Percentiles rank a stretch among this genome's conserved stretches.
phyloP scores from a whole-genome alignment of 2,888 invertebrate species.

The Machimus rusticus region DNA sequence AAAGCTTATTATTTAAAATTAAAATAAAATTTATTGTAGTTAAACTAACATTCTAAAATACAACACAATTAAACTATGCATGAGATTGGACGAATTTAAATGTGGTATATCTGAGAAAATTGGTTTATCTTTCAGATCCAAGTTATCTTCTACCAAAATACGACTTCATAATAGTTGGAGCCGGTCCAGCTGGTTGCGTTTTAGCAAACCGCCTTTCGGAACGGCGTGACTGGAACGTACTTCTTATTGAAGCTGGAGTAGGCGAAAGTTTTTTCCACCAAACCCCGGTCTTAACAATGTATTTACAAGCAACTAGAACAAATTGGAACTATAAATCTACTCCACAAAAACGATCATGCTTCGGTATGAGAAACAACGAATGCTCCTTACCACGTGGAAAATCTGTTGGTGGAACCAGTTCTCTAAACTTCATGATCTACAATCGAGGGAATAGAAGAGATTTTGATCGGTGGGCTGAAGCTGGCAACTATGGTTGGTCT shows the following conservation, averaged over 20 bases:
- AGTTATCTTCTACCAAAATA: conserved; percentile 68
- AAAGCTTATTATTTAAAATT: background rate
- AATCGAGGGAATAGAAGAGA: conserved; percentile 76
- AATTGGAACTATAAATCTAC: conserved; percentile 77
- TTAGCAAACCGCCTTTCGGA: conserved; percentile 62
- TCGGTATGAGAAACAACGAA: conserved; percentile 59
- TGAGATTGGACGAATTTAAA: background rate
- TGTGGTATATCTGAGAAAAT: background rate
- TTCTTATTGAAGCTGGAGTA: conserved; percentile 66
- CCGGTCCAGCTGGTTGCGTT: conserved; percentile 79
- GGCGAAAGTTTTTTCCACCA: conserved; percentile 60
- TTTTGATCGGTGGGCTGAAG: conserved; percentile 73
- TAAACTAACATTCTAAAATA: background rate
- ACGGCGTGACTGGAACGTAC: conserved; percentile 63
- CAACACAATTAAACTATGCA: background rate
- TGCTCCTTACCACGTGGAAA: conserved; percentile 67
- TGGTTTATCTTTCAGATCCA: conserved; percentile 71
- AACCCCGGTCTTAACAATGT: conserved; percentile 57
- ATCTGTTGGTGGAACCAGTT: conserved; percentile 68
- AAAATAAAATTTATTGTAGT: background rate
- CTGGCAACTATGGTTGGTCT: conserved; percentile 79
- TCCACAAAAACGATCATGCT: conserved; percentile 70
- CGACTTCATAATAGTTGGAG: conserved; percentile 85
- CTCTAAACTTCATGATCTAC: conserved; percentile 75
- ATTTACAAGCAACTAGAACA: conserved; percentile 63